These are phyloP conservation scores for Kryptopterus vitreolus DNA, from an alignment of 2,797 vertebrate species.

Conservation along the genomic window DNA sequence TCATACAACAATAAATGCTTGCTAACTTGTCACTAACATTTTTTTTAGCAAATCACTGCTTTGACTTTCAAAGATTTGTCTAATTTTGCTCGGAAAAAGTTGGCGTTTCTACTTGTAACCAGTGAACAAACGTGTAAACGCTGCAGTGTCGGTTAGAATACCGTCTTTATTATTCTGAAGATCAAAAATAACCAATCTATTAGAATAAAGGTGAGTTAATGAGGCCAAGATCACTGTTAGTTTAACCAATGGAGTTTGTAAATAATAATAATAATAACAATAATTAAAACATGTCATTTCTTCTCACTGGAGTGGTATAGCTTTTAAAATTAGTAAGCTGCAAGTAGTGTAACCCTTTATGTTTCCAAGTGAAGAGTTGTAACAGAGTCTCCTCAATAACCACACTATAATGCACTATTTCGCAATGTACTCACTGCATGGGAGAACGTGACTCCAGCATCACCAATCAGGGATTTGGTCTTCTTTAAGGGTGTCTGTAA, in stretches of 20 bases:
- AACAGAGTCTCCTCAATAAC: not conserved
- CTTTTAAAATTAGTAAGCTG: no score
- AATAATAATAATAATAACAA: not conserved
- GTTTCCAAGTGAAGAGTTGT: not conserved
- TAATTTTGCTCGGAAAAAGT: not conserved
- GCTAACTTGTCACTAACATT: not conserved
- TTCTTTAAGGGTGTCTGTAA: slow-evolving; percentile 77
- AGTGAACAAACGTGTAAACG: not conserved
- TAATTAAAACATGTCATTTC: no score
- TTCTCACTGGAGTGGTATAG: no score
- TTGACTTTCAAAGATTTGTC: not conserved
- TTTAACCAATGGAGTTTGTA: not conserved
- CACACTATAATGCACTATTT: not conserved
- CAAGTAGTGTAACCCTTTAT: not conserved
- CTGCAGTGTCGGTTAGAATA: not conserved
- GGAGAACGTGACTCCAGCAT: slow-evolving; percentile 73
- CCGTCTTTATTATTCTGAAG: not conserved
- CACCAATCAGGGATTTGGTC: slow-evolving; percentile 70
- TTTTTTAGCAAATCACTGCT: not conserved
- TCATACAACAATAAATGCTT: not conserved
- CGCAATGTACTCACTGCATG: slow-evolving; percentile 73
- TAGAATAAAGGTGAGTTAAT: no score
- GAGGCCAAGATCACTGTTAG: not conserved
- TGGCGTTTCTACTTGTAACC: not conserved
- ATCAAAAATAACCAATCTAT: not conserved